A percentile compares a stretch with the other conserved stretches of the same genome.
These are phyloP conservation scores for Drosophila atripex DNA, from an alignment of 2,888 invertebrate genomes.

Conservation along the genomic window DNA sequence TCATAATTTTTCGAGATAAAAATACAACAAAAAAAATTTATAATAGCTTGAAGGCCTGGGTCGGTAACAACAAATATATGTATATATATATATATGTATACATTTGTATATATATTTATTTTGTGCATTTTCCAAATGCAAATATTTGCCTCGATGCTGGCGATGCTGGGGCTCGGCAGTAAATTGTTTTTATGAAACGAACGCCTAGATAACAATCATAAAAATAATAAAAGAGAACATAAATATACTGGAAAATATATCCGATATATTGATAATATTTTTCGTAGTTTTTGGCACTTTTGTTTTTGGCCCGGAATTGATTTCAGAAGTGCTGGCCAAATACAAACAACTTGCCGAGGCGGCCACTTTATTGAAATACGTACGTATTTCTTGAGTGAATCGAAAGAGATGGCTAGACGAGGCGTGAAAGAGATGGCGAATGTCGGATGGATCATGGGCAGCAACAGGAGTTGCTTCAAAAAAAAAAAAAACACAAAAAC, in stretches of 20 bases:
- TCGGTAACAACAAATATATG: background rate
- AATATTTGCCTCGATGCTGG: conserved; percentile 20
- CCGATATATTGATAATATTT: conserved; percentile 48
- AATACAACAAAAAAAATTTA: conserved; percentile 1
- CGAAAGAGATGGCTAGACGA: background rate
- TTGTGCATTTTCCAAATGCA: conserved; percentile 30
- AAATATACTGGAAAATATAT: conserved; percentile 17
- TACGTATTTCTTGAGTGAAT: conserved; percentile 14
- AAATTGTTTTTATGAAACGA: conserved; percentile 49
- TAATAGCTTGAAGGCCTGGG: background rate
- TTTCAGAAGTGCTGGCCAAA: conserved; percentile 70
- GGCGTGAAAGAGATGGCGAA: conserved; percentile 18
- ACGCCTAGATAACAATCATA: background rate
- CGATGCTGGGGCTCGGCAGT: background rate
- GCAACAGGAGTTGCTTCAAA: conserved; percentile 34
- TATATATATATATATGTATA: background rate
- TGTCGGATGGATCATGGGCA: conserved; percentile 3
- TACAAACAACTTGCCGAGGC: conserved; percentile 55
- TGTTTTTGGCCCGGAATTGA: conserved; percentile 67
- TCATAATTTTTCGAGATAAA: background rate
- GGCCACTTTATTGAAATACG: conserved; percentile 57
- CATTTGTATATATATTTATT: conserved; percentile 2
- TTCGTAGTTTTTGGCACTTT: conserved; percentile 62
- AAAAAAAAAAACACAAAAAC: background rate
- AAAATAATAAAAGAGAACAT: background rate